Evolutionary conservation across 2,888 invertebrate species (phyloP), one percentile per base, ranked within the genome.

Genomic region (Drosophila leonis): DNA sequence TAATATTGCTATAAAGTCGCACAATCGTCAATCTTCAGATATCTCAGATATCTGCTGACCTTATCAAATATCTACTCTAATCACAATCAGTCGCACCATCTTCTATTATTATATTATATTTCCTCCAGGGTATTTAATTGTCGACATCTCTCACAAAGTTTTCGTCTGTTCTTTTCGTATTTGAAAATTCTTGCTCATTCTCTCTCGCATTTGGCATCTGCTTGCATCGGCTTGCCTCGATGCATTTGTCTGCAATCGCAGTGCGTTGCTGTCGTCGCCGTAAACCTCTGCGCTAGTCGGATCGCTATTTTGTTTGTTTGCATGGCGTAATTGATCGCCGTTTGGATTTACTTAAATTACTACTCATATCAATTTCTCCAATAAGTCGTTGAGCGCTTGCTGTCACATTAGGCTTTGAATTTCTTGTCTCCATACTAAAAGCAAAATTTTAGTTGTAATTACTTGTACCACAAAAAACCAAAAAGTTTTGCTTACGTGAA

Each of bases 221-320:
- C 12, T 31, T 24, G n/a, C n/a, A n/a, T 4, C 4, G 10, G 48
- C n/a, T 31, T 20, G 29, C 20, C 33, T 49, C 41, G 33, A 1
- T 35, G 65, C 44, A 54, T 27, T 35, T 54, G 46, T 54, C 42
- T 59, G 64, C 54, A 46, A 5, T 52, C 54, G 51, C 75, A 74
- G 69, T 74, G 75, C 75, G 68, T 61, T 74, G 60, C 46, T 54
- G 46, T 42, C 67, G 27, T 54, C 54, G 67, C 37, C 39, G 35
- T 37, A 13, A 31, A 37, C 55, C 31, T 69, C 41, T 27, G 46
- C 46, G 52, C 7, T 48, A 15, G 35, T 49, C 57, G 61, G 51
- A 46, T 69, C 51, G 69, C 37, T 24, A 24, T 52, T 35, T 31
- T n/a, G 20, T 31, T 35, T n/a, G 5, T 27, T 48, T 10, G 29